Evolutionary conservation across 1,140 invertebrate species (phyloP), one percentile per base, ranked within the genome.

Genomic region (Limonius californicus): DNA sequence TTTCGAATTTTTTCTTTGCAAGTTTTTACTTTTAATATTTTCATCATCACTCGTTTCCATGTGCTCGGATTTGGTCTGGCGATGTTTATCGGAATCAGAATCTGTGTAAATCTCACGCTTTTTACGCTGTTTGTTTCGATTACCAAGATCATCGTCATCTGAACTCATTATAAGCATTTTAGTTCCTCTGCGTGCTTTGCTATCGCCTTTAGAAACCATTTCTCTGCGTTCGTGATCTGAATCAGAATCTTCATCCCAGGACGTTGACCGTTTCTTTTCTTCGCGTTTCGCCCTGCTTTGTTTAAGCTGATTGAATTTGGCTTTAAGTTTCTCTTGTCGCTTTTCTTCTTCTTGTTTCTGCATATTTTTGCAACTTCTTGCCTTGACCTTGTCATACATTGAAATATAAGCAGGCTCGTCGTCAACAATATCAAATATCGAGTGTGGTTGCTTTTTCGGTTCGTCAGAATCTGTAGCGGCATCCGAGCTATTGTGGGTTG

Each of bases 311-410:
- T 87, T 90, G 71, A 95, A 94, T 77, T 94, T 94, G 15, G 93
- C 91, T 75, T 93, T 91, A 15, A 94, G 84, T 75, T 88, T 88
- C 77, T 91, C 89, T 75, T 92, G 88, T 3, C 90, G 82, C 70
- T 93, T 92, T 78, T 94, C 88, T 76, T 94, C 90, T 72, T 94
- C 91, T 68, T 92, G 84, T 74, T 92, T 93, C 76, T 93, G 90
- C 88, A 92, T 91, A 72, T 92, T 91, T 75, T 93, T 93, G 58
- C 89, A 95, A 19, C 94, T 96, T 42, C 95, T 85, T 2, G 94
- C 91, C 79, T 98, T 98, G 0, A 98, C 94, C 79, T 97, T 97
- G 74, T 98, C 96, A 76, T 98, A 98, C 95, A 98, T 98, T 27
- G 95, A 97, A 61, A 95, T 93, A 73, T 95, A 97, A 11, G 88